phyloP scores from a whole-genome alignment of 2,113 vertebrate genomes.

The Ciconia boyciana region DNA sequence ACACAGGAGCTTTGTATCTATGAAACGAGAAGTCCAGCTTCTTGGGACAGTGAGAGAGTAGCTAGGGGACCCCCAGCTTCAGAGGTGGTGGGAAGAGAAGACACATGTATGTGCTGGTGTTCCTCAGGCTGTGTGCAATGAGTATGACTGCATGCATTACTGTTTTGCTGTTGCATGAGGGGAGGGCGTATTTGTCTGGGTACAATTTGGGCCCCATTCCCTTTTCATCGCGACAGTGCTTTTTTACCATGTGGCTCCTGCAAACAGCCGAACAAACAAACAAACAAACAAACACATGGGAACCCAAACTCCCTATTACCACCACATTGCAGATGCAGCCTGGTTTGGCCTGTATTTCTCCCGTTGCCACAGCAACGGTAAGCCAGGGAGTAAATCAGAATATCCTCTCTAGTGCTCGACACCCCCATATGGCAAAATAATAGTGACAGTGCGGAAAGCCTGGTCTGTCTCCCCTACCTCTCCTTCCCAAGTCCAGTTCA shows the following conservation, averaged over 20 bases:
- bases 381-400: conserved; percentile 58
- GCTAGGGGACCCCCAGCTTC: background rate
- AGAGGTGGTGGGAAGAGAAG: background rate
- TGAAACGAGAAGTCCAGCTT: background rate
- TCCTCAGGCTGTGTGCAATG: background rate
- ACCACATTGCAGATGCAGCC: conserved; percentile 69
- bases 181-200: background rate
- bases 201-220: background rate
- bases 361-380: conserved; percentile 65
- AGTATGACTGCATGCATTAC: background rate
- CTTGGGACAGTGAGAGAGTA: background rate
- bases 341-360: conserved; percentile 69
- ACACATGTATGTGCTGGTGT: background rate
- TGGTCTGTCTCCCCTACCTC: background rate
- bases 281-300: conserved; percentile 43
- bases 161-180: background rate
- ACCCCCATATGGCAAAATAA: conserved; percentile 29
- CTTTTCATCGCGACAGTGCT: background rate
- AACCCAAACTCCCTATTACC: conserved; percentile 68
- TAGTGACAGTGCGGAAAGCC: conserved; percentile 20
- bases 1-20: background rate
- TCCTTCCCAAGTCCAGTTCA: background rate
- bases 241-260: conserved; percentile 31
- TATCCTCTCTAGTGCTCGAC: conserved; percentile 21
- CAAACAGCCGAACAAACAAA: conserved; percentile 67